phyloP scores from a whole-genome alignment of 2,113 vertebrate genomes.

The Corythaeola cristata region DNA sequence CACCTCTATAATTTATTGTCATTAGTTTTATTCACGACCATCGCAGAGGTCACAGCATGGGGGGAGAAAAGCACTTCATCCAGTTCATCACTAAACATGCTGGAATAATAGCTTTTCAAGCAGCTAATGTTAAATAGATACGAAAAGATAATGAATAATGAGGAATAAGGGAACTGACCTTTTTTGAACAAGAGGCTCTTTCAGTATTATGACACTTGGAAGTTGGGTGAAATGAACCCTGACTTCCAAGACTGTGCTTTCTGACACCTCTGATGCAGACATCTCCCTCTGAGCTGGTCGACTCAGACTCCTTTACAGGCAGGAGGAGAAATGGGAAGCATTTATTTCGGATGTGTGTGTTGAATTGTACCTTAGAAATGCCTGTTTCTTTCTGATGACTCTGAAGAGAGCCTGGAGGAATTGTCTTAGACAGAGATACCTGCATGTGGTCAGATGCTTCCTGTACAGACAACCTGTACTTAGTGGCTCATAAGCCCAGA shows the following conservation, averaged over 20 bases:
- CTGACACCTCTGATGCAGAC: background rate
- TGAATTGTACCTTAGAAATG: background rate
- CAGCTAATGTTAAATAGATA: background rate
- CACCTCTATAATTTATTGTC: constrained; percentile 63
- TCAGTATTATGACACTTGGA: background rate
- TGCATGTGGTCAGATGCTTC: background rate
- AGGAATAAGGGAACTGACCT: background rate
- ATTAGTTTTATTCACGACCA: constrained; percentile 54
- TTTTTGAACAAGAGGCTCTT: background rate
- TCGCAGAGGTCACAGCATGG: constrained; percentile 40
- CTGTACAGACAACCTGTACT: background rate
- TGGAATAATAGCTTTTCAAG: constrained; percentile 37
- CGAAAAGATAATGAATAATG: constrained; percentile 21
- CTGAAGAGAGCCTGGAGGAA: background rate
- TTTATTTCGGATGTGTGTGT: background rate
- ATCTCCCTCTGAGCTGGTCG: background rate
- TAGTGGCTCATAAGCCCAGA: background rate
- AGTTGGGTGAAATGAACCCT: background rate
- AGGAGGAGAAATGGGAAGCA: background rate
- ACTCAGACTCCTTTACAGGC: background rate
- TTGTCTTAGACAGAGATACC: background rate
- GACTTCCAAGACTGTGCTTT: background rate
- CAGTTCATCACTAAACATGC: background rate
- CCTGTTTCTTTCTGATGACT: background rate
- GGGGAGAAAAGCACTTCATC: constrained; percentile 11